Evolutionary conservation across 2,113 vertebrate genomes (phyloP).

Genomic region (Aptenodytes forsteri): DNA sequence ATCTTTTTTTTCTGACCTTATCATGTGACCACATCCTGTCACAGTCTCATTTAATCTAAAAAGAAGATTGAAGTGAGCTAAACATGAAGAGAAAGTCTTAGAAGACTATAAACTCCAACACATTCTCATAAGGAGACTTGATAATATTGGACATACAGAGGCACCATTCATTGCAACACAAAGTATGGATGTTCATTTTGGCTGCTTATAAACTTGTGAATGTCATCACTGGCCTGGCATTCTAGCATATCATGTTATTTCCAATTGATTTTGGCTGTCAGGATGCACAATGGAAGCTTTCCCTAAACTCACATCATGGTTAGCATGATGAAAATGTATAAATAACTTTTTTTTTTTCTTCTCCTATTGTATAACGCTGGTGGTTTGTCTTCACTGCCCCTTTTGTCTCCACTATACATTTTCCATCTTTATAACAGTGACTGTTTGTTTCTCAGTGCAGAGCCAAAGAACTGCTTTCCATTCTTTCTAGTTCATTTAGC

Average conservation of each 20-base stretch:
- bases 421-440: neutral
- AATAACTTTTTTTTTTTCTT: neutral
- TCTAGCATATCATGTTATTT: neutral
- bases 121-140: neutral
- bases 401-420: neutral
- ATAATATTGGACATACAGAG: neutral
- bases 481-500: neutral
- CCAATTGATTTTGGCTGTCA: neutral
- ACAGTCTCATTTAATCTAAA: neutral
- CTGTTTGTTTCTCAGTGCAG: neutral
- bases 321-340: neutral
- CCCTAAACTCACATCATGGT: neutral
- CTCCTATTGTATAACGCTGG: neutral
- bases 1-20: neutral
- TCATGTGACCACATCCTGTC: neutral
- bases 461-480: neutral
- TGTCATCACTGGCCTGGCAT: neutral
- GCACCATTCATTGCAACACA: neutral
- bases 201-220: neutral
- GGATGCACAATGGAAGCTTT: neutral
- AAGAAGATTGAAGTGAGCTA: neutral
- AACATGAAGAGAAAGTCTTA: neutral
- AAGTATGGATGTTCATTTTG: neutral
- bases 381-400: neutral
- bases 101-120: neutral